A percentile compares a stretch with the other conserved stretches of the same genome.
phyloP scores from a whole-genome alignment of 2,113 vertebrate genomes.

The Larimichthys crocea region DNA sequence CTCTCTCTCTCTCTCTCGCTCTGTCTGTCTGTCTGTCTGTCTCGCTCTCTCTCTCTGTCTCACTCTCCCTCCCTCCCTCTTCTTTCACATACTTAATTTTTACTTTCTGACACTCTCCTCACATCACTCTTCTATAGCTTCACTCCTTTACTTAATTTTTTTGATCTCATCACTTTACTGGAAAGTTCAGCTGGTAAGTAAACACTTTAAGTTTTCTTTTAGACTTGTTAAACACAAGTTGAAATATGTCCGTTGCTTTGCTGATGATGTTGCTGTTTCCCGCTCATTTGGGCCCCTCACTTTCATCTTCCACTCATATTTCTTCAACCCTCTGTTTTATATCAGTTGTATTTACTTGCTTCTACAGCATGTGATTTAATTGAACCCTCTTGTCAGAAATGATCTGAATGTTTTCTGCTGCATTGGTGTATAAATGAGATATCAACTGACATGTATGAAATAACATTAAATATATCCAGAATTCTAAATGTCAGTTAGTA shows the following conservation, averaged over 20 bases:
- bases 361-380: not conserved
- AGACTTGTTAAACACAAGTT: not conserved
- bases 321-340: not conserved
- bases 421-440: no score
- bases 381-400: no score
- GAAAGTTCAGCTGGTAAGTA: not conserved
- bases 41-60: no score
- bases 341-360: not conserved
- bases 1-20: no score
- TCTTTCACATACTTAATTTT: not conserved
- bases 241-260: not conserved
- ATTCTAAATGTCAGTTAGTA: no score
- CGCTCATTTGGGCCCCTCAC: not conserved
- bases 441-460: no score
- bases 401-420: no score
- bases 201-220: not conserved
- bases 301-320: not conserved
- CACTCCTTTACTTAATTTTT: not conserved
- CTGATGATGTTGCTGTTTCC: not conserved
- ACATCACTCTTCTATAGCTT: not conserved
- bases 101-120: not conserved
- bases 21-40: not conserved
- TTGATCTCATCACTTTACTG: no score
- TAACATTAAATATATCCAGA: no score
- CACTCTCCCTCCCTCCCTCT: not conserved